phyloP scores from a whole-genome alignment of 2,113 vertebrate species.

The Toxotes chatareus region DNA sequence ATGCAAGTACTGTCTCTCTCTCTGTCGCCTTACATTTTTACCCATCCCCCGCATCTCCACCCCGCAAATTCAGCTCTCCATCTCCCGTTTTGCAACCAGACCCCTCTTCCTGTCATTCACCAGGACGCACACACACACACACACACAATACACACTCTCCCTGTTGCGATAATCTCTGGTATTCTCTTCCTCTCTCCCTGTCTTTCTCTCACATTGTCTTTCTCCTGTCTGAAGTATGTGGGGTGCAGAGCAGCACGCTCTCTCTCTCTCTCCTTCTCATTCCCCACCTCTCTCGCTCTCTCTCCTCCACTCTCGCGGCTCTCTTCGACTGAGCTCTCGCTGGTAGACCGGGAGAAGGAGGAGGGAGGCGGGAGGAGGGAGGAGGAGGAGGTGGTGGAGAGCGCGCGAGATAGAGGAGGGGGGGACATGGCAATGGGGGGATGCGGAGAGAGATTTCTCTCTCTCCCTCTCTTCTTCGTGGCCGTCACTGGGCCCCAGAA shows the following conservation, averaged over 20 bases:
- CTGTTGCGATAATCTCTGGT: slow-evolving; percentile 57
- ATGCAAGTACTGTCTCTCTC: slow-evolving; percentile 34
- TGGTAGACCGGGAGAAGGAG: slow-evolving; percentile 68
- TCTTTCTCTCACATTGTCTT: slow-evolving; percentile 67
- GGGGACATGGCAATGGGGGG: slow-evolving; percentile 86
- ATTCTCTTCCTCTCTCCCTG: slow-evolving; percentile 53
- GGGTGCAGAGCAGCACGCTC: slow-evolving; percentile 64
- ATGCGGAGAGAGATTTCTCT: slow-evolving; percentile 84
- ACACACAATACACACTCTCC: slow-evolving; percentile 32
- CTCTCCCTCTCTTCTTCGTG: slow-evolving; percentile 90
- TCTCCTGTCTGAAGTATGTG: slow-evolving; percentile 72
- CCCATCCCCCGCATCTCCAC: slow-evolving; percentile 73
- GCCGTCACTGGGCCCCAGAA: slow-evolving; percentile 93
- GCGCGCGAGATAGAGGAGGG: slow-evolving; percentile 75
- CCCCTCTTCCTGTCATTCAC: slow-evolving; percentile 45
- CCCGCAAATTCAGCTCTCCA: slow-evolving; percentile 40
- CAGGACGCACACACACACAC: slow-evolving; percentile 27
- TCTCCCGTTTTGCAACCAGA: slow-evolving; percentile 45
- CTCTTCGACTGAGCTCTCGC: slow-evolving; percentile 77
- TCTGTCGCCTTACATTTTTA: slow-evolving; percentile 45
- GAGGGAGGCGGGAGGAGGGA: slow-evolving; percentile 48
- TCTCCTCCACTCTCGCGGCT: slow-evolving; percentile 73
- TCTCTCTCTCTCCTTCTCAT: slow-evolving; percentile 50
- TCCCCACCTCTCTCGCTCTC: slow-evolving; percentile 57
- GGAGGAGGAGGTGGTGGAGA: slow-evolving; percentile 62